These are phyloP conservation scores for Lasius platythorax DNA, from an alignment of 2,888 invertebrate genomes.

Conservation along the genomic window DNA sequence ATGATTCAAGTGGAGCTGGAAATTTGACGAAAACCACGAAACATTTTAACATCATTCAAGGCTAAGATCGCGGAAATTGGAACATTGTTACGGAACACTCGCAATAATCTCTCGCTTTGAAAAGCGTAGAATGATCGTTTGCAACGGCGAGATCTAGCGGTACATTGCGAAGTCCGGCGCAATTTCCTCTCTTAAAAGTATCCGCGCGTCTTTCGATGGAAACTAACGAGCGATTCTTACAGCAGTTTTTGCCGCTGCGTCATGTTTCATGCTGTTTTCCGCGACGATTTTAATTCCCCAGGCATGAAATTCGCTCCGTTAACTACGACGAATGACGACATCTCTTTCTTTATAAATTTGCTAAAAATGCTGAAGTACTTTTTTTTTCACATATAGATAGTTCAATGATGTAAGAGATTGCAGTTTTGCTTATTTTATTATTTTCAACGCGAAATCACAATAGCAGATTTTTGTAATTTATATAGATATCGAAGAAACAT, in stretches of 20 bases:
- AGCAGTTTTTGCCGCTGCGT: constrained; percentile 12
- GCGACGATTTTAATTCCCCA: neutral
- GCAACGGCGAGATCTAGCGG: constrained; percentile 65
- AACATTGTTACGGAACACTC: constrained; percentile 63
- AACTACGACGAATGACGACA: neutral
- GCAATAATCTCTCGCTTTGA: constrained; percentile 68
- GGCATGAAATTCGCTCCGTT: constrained; percentile 11
- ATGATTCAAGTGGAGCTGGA: constrained; percentile 20
- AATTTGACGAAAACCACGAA: constrained; percentile 59
- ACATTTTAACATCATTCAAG: constrained; percentile 56
- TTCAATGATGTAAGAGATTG: neutral
- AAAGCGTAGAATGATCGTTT: constrained; percentile 63
- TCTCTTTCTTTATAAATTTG: neutral
- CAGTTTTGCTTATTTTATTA: neutral
- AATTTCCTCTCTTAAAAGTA: constrained; percentile 42
- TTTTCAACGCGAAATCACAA: constrained; percentile 7
- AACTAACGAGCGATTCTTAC: constrained; percentile 20
- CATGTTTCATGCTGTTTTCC: constrained; percentile 27
- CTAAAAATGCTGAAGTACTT: neutral
- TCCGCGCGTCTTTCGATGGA: constrained; percentile 33
- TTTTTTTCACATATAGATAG: neutral
- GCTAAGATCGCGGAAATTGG: constrained; percentile 63
- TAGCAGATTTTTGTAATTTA: neutral
- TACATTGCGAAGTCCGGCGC: constrained; percentile 46
- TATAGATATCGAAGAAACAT: neutral